Conservation (phyloP, 53 echinoderm and acorn worm species). For the Echinometra lucunter region DNA sequence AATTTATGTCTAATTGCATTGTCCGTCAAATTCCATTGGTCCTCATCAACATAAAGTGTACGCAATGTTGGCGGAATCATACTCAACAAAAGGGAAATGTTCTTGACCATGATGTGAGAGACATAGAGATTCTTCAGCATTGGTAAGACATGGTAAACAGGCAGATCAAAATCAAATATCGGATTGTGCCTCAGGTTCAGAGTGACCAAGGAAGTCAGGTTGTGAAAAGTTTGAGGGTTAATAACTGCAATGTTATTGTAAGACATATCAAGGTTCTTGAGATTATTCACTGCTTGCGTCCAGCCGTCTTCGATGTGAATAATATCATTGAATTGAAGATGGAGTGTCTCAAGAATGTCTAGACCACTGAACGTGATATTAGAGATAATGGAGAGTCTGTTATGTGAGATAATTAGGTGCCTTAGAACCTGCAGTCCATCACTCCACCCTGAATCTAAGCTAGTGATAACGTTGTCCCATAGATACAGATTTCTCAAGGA, state of each 20-base stretch:
- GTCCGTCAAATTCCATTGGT: background rate
- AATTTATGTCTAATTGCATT: no score
- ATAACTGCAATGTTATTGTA: background rate
- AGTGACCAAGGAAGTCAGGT: background rate
- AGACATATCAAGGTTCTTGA: conserved; percentile 18
- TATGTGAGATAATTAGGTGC: conserved; percentile 25
- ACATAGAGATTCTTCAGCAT: background rate
- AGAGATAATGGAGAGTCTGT: background rate
- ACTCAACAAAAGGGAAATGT: background rate
- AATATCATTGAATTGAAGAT: conserved; percentile 24
- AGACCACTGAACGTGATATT: conserved; percentile 49
- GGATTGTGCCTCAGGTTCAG: conserved; percentile 16
- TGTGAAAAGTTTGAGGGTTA: background rate
- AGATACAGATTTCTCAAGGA: conserved; percentile 24
- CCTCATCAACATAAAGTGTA: background rate
- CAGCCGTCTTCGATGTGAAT: background rate
- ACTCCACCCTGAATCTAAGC: background rate
- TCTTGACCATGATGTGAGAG: background rate
- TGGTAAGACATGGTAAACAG: background rate
- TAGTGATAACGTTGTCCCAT: conserved; percentile 34
- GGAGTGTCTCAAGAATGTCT: background rate
- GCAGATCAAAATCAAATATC: background rate
- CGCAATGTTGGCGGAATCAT: background rate
- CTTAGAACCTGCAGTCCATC: background rate
- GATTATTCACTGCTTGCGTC: background rate